Evolutionary conservation across 2,113 vertebrate genomes (phyloP), one percentile per base, ranked within the genome.

Genomic region (Coryphaenoides rupestris): DNA sequence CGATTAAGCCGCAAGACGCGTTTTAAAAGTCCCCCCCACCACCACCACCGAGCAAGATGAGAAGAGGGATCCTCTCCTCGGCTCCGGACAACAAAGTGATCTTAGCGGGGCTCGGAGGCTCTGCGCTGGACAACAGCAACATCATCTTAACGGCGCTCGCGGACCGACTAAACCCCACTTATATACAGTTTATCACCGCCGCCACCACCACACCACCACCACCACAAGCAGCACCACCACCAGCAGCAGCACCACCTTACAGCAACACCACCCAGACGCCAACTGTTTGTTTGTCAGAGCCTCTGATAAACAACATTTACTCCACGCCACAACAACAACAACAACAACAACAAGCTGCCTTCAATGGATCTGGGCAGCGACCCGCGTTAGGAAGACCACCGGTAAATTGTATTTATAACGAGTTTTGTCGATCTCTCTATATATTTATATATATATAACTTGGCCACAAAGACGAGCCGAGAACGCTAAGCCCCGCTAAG

Each of bases 11-110:
- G 73, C 58, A 45, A 58, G 53, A 82, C 61, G 69, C 66, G 75
- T 76, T 88, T 62, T 62, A 84, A 89, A 90, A 80, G 63, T 76
- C 78, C 76, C 10, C 49, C 80, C 87, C n/a, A n/a, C n/a, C n/a
- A n/a, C n/a, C n/a, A n/a, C n/a, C n/a, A n/a, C n/a, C n/a, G n/a
- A n/a, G n/a, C n/a, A 89, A 88, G 86, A 90, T 91, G 88, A 89
- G 87, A 86, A 90, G 87, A 90, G 86, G 87, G 84, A 88, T 86
- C 83, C 86, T 86, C 83, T 87, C 84, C 76, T 84, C 87, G 84
- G 84, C 84, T 84, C 80, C 86, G 86, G 86, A 88, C 78, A 88
- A 88, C 78, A 88, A 88, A 91, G 85, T 88, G 74, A 78, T 87
- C 81, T 83, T 87, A 77, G 57, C 87, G 68, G 85, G 83, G 62